Base-by-base conservation (phyloP, 1,140 invertebrate species). In the Pygmarrhopalites habei region DNA sequence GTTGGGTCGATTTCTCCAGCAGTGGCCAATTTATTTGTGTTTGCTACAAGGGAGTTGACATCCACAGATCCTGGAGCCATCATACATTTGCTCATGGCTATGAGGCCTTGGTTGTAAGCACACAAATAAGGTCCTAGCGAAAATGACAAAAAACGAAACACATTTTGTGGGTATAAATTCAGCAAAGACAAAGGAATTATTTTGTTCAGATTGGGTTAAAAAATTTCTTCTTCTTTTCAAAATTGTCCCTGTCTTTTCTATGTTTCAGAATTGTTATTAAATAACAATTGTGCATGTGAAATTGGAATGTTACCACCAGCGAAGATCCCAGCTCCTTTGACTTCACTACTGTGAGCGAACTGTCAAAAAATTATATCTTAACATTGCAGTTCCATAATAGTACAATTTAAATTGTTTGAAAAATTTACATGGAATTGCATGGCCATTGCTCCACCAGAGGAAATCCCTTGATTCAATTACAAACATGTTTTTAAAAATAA, bases 1-100 rank as follows among this genome's bases (percentile, higher is more conserved):
- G 73, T 72, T 10, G 69, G 44, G 63, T 78, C 76, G 61, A 75
- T 73, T 51, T 71, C 67, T 25, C 72, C 72, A 15, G 66, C 47
- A 1, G 64, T n/a, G 0, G 72, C 71, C 0, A 71, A 68, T 0
- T 67, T 61, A 2, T 70, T 32, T 4, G 72, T 68, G 19, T 71
- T 44, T 1, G 52, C 26, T n/a, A 72, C 64, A 15, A 75, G 57
- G 7, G 56, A 60, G 2, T 61, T 26, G 2, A 74, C 64, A 23
- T 68, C 72, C 12, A 73, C 64, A 4, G 72, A 28, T 17, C 46
- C 47, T 12, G 75, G 72, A 10, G 71, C 67, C 17, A 26, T 62
- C 75, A 77, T 77, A 58, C 76, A 77, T 1, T 58, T 60, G 1
- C 51, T 58, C 0, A 69, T 58, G 1, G 67, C 72, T 23, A 63